phyloP scores from a whole-genome alignment of 92 coral and sea anemone species.

The Heliopora coerulea region DNA sequence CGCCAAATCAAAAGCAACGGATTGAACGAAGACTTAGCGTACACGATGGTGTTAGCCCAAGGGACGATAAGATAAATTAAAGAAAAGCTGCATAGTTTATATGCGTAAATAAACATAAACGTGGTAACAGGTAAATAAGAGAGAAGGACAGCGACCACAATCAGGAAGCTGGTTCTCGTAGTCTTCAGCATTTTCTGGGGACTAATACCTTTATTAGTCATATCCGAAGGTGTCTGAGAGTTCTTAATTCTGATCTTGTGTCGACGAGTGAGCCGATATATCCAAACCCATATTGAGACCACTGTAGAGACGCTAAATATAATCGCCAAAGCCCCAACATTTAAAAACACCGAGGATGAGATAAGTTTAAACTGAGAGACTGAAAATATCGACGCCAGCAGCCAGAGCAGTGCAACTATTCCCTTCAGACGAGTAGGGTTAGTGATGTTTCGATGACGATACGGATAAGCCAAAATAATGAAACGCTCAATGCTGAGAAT shows the following conservation, averaged over 20 bases:
- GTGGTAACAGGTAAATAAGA: constrained; percentile 2
- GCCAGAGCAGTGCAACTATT: too few species aligned
- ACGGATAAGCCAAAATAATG: too few species aligned
- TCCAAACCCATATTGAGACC: constrained; percentile 18
- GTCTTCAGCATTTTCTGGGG: not conserved
- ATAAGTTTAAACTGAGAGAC: too few species aligned
- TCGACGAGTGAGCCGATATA: constrained; percentile 17
- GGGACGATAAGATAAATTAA: not conserved
- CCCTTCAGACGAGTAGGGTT: too few species aligned
- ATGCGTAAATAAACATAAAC: not conserved
- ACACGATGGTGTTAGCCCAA: constrained; percentile 12
- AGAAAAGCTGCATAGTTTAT: too few species aligned
- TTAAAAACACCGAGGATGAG: too few species aligned
- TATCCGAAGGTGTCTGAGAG: not conserved
- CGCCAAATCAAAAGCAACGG: constrained; percentile 15
- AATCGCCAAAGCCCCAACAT: too few species aligned
- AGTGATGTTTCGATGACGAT: too few species aligned
- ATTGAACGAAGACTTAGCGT: not conserved
- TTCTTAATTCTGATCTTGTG: not conserved
- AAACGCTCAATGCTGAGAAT: too few species aligned
- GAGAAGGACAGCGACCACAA: not conserved
- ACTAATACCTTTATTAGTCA: not conserved
- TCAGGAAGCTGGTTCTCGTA: constrained; percentile 16
- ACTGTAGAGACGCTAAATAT: too few species aligned
- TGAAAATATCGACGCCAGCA: too few species aligned